Evolutionary conservation across 1,140 invertebrate species (phyloP).

Genomic region (Aphis craccivora): DNA sequence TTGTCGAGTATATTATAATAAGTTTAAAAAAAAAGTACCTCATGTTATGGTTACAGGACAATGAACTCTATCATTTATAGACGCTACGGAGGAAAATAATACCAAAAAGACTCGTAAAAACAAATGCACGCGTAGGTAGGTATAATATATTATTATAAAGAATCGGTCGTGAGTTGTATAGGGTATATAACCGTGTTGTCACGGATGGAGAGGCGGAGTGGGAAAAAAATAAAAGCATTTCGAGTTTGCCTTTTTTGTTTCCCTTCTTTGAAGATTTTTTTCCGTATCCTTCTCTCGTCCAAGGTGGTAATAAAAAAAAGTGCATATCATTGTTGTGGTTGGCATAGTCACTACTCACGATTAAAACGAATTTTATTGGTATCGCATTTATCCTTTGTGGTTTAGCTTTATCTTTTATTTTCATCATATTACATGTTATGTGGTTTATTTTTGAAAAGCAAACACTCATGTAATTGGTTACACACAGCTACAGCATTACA

Average conservation of each 20-base stretch:
- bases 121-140: too few species aligned
- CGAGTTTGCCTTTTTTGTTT: neutral
- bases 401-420: neutral
- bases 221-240: neutral
- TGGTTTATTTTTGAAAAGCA: neutral
- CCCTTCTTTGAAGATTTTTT: neutral
- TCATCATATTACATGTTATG: neutral
- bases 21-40: neutral
- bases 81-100: neutral
- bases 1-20: neutral
- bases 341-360: neutral
- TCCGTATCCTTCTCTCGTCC: neutral
- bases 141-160: neutral
- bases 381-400: neutral
- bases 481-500: neutral
- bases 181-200: neutral
- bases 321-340: neutral
- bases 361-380: slow-evolving; percentile 21
- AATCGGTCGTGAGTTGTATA: neutral
- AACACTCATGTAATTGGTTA: neutral
- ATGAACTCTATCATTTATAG: neutral
- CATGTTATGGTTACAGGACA: neutral
- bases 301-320: neutral
- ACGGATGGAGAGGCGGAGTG: too few species aligned
- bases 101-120: neutral